Evolutionary conservation across 1,140 invertebrate species (phyloP).

Genomic region (Drosophila kohkoa): DNA sequence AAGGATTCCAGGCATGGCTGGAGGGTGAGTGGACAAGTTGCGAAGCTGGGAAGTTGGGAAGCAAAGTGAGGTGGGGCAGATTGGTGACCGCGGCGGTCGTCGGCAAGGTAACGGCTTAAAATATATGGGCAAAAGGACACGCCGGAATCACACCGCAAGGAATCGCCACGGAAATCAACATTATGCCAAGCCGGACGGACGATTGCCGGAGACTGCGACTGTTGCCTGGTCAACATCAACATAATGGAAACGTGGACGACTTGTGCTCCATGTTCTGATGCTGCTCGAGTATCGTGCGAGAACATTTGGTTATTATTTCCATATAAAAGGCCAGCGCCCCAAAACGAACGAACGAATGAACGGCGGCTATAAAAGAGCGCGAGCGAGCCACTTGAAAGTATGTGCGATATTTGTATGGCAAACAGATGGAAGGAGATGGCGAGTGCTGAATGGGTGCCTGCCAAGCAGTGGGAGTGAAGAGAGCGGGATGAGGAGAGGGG

Average conservation of each 20-base stretch:
- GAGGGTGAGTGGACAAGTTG: not conserved
- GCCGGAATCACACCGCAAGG: conserved; percentile 81
- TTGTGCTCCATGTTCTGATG: conserved; percentile 15
- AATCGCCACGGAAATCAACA: conserved; percentile 80
- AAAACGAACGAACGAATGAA: conserved; percentile 23
- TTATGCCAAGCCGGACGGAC: conserved; percentile 65
- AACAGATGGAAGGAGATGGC: not conserved
- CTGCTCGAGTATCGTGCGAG: conserved; percentile 29
- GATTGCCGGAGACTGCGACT: conserved; percentile 36
- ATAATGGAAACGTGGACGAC: conserved; percentile 55
- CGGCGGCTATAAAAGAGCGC: conserved; percentile 52
- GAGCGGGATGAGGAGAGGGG: not conserved
- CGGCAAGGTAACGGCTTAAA: conserved; percentile 77
- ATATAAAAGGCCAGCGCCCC: conserved; percentile 59
- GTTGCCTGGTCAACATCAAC: conserved; percentile 71
- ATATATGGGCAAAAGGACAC: conserved; percentile 80
- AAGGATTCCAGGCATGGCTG: not conserved
- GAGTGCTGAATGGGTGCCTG: conserved; percentile 27
- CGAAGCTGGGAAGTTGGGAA: not conserved
- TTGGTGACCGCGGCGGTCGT: conserved; percentile 67
- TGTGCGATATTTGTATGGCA: conserved; percentile 19
- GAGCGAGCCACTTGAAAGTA: conserved; percentile 70
- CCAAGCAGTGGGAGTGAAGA: conserved; percentile 1
- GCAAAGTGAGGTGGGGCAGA: conserved; percentile 40
- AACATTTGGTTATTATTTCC: conserved; percentile 82